These are phyloP conservation scores for Rhipidura dahli DNA, from an alignment of 2,113 vertebrate species.

Conservation along the genomic window DNA sequence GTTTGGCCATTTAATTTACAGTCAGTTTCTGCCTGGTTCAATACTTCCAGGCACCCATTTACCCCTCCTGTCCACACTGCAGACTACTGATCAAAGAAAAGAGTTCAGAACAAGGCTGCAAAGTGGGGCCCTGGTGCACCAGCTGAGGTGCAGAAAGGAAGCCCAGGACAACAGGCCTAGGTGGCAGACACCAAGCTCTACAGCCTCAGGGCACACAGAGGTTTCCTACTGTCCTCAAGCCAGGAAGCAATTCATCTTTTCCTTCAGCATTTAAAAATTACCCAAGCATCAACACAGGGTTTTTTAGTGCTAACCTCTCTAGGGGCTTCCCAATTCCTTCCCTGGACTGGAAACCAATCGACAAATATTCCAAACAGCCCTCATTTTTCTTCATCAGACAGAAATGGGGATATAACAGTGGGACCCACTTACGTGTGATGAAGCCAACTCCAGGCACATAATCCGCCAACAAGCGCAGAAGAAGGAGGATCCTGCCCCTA, in stretches of 20 bases:
- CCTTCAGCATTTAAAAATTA: neutral
- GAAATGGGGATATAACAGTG: neutral
- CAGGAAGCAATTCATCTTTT: neutral
- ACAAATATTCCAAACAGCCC: neutral
- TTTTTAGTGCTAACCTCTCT: neutral
- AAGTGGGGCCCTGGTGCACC: neutral
- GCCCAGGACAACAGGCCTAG: neutral
- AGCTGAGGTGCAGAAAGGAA: neutral
- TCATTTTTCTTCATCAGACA: neutral
- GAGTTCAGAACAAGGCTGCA: neutral
- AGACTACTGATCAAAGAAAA: neutral
- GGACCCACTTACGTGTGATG: slow-evolving; percentile 83
- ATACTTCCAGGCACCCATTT: neutral
- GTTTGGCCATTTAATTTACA: neutral
- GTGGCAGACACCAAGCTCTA: neutral
- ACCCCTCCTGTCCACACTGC: accelerated
- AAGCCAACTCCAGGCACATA: slow-evolving; percentile 88
- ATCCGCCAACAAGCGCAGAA: slow-evolving; percentile 87
- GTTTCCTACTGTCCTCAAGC: neutral
- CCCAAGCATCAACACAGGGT: neutral
- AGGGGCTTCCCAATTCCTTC: neutral
- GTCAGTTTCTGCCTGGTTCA: neutral
- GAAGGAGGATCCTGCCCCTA: slow-evolving; percentile 89
- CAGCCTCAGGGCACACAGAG: neutral
- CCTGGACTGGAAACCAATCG: neutral